Evolutionary conservation across 2,888 invertebrate species (phyloP), one percentile per base, ranked within the genome.

Genomic region (Chloroclystis v-ata): DNA sequence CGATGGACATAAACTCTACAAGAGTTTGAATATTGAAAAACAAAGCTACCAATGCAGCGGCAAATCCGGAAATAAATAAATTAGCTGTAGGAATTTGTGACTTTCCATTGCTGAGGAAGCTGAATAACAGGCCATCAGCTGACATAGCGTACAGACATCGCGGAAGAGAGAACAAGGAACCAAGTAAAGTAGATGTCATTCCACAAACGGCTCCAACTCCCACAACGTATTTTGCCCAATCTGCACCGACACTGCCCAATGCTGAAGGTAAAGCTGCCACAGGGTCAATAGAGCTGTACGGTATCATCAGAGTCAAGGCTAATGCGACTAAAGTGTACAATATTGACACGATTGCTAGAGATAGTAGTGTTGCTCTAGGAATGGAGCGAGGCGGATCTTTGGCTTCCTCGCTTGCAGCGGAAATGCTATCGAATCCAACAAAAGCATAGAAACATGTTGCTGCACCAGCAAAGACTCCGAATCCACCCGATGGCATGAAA

Each of bases 1-100:
- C 95, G 65, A 97, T 97, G 1, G 97, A 97, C 95, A 97, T 96
- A 71, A 97, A 97, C 71, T 97, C 97, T 0, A 97, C 96, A 30
- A 97, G 85, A 59, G 96, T 96, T 61, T 95, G 93, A 59, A 97
- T 89, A 78, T 97, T 97, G 66, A 97, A 95, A 28, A 97, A 74
- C 29, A 97, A 79, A 3, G 97, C 96, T 54, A 97, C 92, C 0
- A 94, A 45, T 1, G 94, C 94, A 37, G 95, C 93, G 16, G 92
- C 83, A 10, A 93, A 54, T 0, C 95, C 95, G n/a, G 95, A 93
- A 43, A 95, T 90, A 3, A 92, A 89, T 48, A 96, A 80, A 71
- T 95, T 95, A 0, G 91, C 75, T 3, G 95, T 86, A 0, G 96
- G 96, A 37, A 95, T 92, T 78, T 96, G 95, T 0, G 96, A 95